Conservation (phyloP, 23 tunicate species). For the Diplosoma virens region DNA sequence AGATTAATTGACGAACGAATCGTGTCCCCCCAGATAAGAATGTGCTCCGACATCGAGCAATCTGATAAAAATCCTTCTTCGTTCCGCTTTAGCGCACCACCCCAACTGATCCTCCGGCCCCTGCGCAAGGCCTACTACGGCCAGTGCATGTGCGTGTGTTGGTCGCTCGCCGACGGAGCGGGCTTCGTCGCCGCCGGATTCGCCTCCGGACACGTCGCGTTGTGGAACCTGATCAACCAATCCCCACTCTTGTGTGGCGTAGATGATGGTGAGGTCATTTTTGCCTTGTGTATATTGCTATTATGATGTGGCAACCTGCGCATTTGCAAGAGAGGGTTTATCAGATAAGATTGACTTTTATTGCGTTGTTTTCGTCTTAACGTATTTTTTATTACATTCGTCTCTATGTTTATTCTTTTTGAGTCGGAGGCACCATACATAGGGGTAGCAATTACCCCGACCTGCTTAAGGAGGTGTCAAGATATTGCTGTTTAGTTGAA, state of each 20-base stretch:
- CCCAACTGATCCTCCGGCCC: not conserved
- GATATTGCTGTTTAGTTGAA: no score
- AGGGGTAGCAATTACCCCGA: no score
- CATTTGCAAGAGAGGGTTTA: not conserved
- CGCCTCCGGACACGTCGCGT: slow-evolving; percentile 64
- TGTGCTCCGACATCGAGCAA: no score
- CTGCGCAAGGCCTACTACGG: slow-evolving; percentile 35
- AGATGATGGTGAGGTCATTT: slow-evolving; percentile 17
- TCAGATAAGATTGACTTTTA: no score
- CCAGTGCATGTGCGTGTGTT: slow-evolving; percentile 59
- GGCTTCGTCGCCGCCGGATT: slow-evolving; percentile 65
- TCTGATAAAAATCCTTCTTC: no score
- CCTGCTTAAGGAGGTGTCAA: no score
- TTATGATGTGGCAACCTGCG: not conserved
- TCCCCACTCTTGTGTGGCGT: slow-evolving; percentile 31
- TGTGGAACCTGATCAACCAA: slow-evolving; percentile 51
- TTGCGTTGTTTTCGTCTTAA: no score
- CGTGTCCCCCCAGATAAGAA: no score
- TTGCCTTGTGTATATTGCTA: not conserved
- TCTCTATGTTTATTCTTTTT: no score
- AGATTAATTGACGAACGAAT: no score
- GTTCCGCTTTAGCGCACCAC: slow-evolving; percentile 6
- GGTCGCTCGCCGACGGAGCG: slow-evolving; percentile 53
- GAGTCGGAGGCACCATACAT: no score
- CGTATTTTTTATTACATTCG: no score